Conservation (phyloP, 92 coral and sea anemone species). For the Galaxea fascicularis region DNA sequence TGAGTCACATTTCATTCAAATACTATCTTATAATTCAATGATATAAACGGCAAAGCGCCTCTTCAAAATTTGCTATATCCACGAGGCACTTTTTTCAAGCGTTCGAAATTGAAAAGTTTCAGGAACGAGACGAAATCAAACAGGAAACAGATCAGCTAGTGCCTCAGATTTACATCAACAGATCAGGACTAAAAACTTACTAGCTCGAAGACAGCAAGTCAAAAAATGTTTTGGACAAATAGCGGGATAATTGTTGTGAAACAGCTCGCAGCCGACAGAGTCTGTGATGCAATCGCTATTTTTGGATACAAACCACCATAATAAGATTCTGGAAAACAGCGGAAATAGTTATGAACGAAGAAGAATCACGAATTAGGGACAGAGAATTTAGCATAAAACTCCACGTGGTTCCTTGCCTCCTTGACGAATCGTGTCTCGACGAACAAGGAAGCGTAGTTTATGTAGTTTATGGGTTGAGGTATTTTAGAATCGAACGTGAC, state of each 20-base stretch:
- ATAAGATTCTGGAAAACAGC: not conserved
- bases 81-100: not conserved
- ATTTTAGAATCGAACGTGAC: too few species aligned
- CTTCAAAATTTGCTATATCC: not conserved
- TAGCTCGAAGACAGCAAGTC: too few species aligned
- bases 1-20: too few species aligned
- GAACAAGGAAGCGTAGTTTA: too few species aligned
- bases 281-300: slow-evolving; percentile 25
- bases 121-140: not conserved
- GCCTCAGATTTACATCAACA: too few species aligned
- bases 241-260: too few species aligned
- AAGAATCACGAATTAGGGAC: not conserved
- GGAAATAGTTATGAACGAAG: not conserved
- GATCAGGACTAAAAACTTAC: too few species aligned
- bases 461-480: too few species aligned
- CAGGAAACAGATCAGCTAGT: slow-evolving; percentile 2
- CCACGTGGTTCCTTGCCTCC: not conserved
- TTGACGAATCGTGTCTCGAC: not conserved
- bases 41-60: too few species aligned
- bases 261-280: not conserved
- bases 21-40: too few species aligned
- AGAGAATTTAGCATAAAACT: not conserved
- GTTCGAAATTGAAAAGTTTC: not conserved
- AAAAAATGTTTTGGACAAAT: too few species aligned
- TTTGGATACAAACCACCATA: not conserved